Percentiles rank a stretch among this genome's conserved stretches.
Conservation (phyloP, 2,888 invertebrate genomes). For the Sesia bembeciformis region DNA sequence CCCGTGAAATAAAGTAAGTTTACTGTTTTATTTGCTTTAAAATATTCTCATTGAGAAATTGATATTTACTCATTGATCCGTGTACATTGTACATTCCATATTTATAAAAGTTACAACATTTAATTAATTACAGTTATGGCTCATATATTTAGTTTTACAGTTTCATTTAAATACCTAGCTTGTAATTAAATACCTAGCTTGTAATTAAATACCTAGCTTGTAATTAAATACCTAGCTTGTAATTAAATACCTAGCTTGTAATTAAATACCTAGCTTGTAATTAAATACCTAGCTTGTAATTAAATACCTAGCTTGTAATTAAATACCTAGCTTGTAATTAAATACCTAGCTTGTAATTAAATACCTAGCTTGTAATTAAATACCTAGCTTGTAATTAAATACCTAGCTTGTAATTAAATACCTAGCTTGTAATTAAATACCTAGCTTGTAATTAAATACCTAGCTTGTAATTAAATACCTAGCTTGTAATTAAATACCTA, state of each 20-base stretch:
- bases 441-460: not conserved
- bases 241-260: not conserved
- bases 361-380: not conserved
- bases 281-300: not conserved
- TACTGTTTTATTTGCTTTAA: no score
- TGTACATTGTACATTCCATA: no score
- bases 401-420: not conserved
- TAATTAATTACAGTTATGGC: not conserved
- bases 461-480: no score
- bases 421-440: not conserved
- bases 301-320: not conserved
- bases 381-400: not conserved
- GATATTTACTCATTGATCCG: no score
- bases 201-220: not conserved
- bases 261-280: not conserved
- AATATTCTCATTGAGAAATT: no score
- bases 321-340: not conserved
- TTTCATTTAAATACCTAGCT: not conserved
- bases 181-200: not conserved
- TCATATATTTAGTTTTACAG: not conserved
- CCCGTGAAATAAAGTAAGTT: no score
- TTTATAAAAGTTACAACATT: not conserved
- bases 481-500: not conserved
- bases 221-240: not conserved
- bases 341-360: not conserved